Evolutionary conservation across 92 coral and sea anemone genomes (phyloP).

Genomic region (Actinernus sp.): DNA sequence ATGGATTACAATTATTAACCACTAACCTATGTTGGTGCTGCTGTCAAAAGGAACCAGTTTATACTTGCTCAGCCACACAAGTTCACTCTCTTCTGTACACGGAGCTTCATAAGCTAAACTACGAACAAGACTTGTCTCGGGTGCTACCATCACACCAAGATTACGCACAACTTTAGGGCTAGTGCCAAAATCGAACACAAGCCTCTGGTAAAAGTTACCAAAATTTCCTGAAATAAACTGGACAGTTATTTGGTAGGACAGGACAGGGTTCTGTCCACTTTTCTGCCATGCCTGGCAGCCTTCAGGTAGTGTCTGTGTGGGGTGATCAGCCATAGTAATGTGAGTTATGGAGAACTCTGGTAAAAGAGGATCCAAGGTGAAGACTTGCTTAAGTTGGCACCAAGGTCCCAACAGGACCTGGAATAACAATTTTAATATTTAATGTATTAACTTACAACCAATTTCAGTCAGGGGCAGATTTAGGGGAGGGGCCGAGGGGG

Average conservation of each 20-base stretch:
- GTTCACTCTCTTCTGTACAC: conserved; percentile 81
- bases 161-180: conserved; percentile 72
- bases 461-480: too few relatives aligned
- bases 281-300: conserved; percentile 67
- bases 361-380: conserved; percentile 76
- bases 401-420: conserved; percentile 70
- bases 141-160: conserved; percentile 92
- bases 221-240: conserved; percentile 75
- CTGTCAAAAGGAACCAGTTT: conserved; percentile 73
- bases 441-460: too few relatives aligned
- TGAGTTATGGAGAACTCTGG: conserved; percentile 80
- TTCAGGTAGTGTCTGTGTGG: conserved; percentile 15
- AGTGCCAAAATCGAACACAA: conserved; percentile 88
- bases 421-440: too few relatives aligned
- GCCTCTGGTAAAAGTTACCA: conserved; percentile 85
- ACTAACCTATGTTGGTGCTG: conserved; percentile 13
- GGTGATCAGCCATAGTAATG: conserved; percentile 39
- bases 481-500: too few relatives aligned
- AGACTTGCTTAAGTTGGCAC: conserved; percentile 74
- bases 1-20: not conserved
- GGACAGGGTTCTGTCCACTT: conserved; percentile 18
- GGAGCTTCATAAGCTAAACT: conserved; percentile 51
- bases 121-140: conserved; percentile 74
- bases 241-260: conserved; percentile 50
- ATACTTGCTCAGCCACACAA: conserved; percentile 81